phyloP scores from a whole-genome alignment of 37 sponge, comb jelly and placozoan species.

The Agelas oroides region DNA sequence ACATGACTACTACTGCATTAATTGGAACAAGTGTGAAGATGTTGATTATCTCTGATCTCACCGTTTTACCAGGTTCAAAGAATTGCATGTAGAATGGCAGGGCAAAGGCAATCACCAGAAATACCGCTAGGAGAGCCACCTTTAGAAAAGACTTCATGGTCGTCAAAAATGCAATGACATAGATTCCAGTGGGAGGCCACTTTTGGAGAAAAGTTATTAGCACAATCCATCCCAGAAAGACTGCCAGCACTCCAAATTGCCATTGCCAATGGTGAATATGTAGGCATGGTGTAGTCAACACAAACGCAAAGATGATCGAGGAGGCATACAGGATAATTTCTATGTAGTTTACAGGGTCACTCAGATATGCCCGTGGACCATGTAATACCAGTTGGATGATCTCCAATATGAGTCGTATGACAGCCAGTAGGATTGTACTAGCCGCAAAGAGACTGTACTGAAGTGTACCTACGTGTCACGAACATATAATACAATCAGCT shows the following conservation, averaged over 20 bases:
- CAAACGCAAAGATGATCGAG: slow-evolving; percentile 53
- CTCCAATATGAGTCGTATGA: slow-evolving; percentile 48
- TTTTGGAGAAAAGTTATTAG: slow-evolving; percentile 72
- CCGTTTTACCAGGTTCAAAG: too few relatives aligned
- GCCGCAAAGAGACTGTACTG: not conserved
- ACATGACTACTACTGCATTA: too few relatives aligned
- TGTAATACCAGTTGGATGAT: slow-evolving; percentile 44
- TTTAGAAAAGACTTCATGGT: too few relatives aligned
- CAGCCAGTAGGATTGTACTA: slow-evolving; percentile 38
- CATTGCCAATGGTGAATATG: slow-evolving; percentile 63
- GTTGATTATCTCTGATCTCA: too few relatives aligned
- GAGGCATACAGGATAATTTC: slow-evolving; percentile 20
- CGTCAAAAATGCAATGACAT: too few relatives aligned
- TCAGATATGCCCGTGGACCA: slow-evolving; percentile 7
- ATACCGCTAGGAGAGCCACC: too few relatives aligned
- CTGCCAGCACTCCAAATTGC: slow-evolving; percentile 77
- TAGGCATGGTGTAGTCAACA: slow-evolving; percentile 2
- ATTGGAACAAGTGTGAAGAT: too few relatives aligned
- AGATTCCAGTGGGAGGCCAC: slow-evolving; percentile 63
- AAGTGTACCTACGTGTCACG: too few relatives aligned
- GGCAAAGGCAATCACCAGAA: too few relatives aligned
- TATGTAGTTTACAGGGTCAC: slow-evolving; percentile 49
- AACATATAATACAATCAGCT: too few relatives aligned
- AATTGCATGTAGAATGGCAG: too few relatives aligned
- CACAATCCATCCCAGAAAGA: slow-evolving; percentile 82